Base-by-base conservation (phyloP, 2,797 vertebrate genomes). In the Eidolon dupreanum region DNA sequence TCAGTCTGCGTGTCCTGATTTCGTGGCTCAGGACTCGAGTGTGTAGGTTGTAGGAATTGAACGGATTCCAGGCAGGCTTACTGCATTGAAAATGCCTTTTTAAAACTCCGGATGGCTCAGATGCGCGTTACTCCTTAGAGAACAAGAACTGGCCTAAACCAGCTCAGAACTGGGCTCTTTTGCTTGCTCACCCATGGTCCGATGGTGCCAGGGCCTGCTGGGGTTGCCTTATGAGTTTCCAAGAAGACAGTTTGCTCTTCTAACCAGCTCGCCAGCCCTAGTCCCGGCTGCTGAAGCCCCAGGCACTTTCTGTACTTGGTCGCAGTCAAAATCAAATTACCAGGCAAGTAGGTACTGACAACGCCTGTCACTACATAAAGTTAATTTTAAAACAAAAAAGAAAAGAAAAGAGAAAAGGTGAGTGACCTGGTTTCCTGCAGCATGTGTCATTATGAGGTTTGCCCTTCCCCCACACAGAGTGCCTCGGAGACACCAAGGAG, bases 351-450 rank as follows among this genome's bases (percentile, higher is more conserved):
- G 87, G 89, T 90, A 88, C 68, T 26, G 90, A 90, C 0, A 1
- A 94, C 81, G 38, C 38, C 71, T 70, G 77, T 83, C 96, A 88
- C 74, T 33, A 53, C 6, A 79, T 63, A 57, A 66, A 88, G 81
- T 95, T 79, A 94, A 96, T 91, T 78, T 4, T 12, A 81, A n/a
- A 43, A 38, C n/a, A 19, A 17, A 51, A 22, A 59, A 38, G 26
- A 53, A 31, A 59, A 31, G 46, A 46, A 13, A 49, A 15, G 5
- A 66, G 38, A 53, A 38, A 75, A 33, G 46, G 65, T 61, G 82
- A 93, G 86, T 97, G 97, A 98, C 95, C 87, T 65, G 81, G 71
- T 97, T 97, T 97, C 94, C 96, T 2, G 0, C 3, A 15, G 36
- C 77, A 51, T 46, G 94, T 74, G 95, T 79, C 68, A 66, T 88